A percentile compares a stretch with the other conserved stretches of the same genome.
These are phyloP conservation scores for Pedionomus torquatus DNA, from an alignment of 2,113 vertebrate genomes.

Conservation along the genomic window DNA sequence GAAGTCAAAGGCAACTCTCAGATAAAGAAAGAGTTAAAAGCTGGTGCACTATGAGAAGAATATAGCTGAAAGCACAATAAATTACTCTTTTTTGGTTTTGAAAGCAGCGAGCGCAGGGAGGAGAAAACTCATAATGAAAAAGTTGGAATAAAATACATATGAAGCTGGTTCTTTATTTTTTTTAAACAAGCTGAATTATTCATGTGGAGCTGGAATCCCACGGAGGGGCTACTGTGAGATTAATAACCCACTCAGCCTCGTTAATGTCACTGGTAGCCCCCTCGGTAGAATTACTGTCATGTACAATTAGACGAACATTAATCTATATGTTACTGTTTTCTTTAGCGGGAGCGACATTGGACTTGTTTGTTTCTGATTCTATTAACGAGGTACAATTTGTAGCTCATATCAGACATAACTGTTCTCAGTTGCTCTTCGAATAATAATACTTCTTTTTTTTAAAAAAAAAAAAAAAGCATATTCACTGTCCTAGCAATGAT, in stretches of 20 bases:
- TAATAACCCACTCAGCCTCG: neutral
- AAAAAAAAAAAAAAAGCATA: neutral
- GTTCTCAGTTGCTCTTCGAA: neutral
- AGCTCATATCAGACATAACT: neutral
- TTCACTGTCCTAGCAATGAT: neutral
- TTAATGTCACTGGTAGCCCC: neutral
- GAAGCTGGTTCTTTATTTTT: neutral
- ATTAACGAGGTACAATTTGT: neutral
- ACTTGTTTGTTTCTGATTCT: neutral
- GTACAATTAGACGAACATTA: conserved; percentile 21
- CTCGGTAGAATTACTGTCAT: neutral
- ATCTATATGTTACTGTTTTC: neutral
- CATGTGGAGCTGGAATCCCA: neutral
- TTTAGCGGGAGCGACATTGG: neutral
- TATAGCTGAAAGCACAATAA: neutral
- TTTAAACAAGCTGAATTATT: neutral
- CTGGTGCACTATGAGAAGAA: neutral
- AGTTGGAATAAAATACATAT: neutral
- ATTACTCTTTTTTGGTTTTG: neutral
- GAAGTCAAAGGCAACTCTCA: neutral
- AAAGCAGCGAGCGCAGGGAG: neutral
- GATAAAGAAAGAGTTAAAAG: neutral
- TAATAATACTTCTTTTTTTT: too few relatives aligned
- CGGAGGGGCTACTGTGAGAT: neutral
- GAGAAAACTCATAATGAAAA: neutral